Base-by-base conservation (phyloP, 2,113 vertebrate genomes). In the Setophaga kirtlandii region DNA sequence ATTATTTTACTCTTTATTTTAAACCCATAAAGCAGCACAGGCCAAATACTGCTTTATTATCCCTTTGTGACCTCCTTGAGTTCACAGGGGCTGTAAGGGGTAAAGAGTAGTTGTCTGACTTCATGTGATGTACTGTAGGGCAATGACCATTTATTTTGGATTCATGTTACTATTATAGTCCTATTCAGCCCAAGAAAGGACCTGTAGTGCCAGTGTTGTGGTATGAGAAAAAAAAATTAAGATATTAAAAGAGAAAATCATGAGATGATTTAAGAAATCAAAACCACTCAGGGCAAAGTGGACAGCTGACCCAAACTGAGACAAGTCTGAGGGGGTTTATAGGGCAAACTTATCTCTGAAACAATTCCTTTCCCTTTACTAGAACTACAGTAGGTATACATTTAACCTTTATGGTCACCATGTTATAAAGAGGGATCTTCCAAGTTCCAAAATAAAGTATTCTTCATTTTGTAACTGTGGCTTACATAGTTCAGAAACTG, bases 71-170 rank as follows among this genome's bases (percentile, higher is more conserved):
- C 60, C 28, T 93, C 53, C 49, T 78, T 56, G 81, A 93, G 71
- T 86, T 95, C 78, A 86, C 0, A 2, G 10, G 56, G 49, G 30
- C 52, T 77, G 44, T 68, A 39, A 83, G 58, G 23, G 35, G n/a
- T 80, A 80, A 94, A 88, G 35, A 60, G 49, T 63, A 62, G 56
- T 33, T 90, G 83, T 94, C 64, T 90, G 76, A 82, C 73, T 92
- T 89, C 75, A 42, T 94, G 47, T 83, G 90, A 88, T 58, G n/a
- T 95, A 50, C 37, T 76, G 18, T 70, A 73, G 47, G 50, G 68
- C 75, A 76, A 64, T 50, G 52, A 52, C 25, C 31, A 82, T 90
- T 92, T 91, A 63, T 92, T 97, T 91, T 95, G 65, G 28, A 93
- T 68, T 96, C 41, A 22, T 42, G 17, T 88, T 92, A 63, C 67